Base-by-base conservation (phyloP, 2,888 invertebrate genomes). In the Oscheius sp. region DNA sequence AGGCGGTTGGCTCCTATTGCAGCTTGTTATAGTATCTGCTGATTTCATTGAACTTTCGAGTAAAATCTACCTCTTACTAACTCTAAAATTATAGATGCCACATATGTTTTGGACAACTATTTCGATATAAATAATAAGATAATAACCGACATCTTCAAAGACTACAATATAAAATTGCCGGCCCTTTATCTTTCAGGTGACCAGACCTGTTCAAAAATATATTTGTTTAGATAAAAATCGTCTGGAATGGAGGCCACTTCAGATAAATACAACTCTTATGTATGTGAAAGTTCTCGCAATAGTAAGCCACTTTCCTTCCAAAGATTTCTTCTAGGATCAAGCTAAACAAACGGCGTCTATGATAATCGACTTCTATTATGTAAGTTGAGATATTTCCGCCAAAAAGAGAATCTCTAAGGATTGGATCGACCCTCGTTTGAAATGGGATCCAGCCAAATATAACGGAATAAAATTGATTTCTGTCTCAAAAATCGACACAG, bases 391-490 rank as follows among this genome's bases (percentile, higher is more conserved):
- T 4, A n/a, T 42, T 20, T 4, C 42, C n/a, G n/a, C 8, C n/a
- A n/a, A n/a, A n/a, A n/a, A n/a, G n/a, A n/a, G n/a, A n/a, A n/a
- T n/a, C n/a, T n/a, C n/a, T n/a, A 4, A 42, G 42, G 2, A 4
- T n/a, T 52, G 50, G 50, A 25, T n/a, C 6, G 50, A 52, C 29
- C 50, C 27, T 27, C 50, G 50, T 52, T n/a, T 52, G 15, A 15
- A 27, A 10, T 52, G 50, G 50, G 29, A 52, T 25, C 17, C 20
- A 12, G 27, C 50, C 25, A n/a, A 52, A 8, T 52, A 27, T 31
- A 8, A 27, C 6, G 27, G 27, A 8, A 52, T 52, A 12, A 27
- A 10, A n/a, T n/a, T 23, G 23, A 23, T 52, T 31, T 27, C 25
- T 25, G 27, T 27, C 20, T n/a, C 20, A 23, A 52, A 20, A n/a